Evolutionary conservation across 2,888 invertebrate species (phyloP).

Genomic region (Ferdinandea cuprea): DNA sequence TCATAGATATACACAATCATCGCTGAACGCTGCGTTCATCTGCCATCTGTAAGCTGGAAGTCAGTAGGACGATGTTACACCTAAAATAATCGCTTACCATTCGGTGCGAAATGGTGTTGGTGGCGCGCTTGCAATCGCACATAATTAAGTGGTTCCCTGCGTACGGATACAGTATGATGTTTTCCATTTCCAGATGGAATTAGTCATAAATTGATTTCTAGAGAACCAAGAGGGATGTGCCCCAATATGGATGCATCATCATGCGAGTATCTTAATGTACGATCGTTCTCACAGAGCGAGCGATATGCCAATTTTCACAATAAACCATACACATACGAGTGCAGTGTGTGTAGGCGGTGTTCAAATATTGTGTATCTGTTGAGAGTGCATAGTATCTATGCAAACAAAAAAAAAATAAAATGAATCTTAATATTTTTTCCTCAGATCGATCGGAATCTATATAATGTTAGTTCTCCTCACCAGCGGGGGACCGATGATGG

Average conservation of each 20-base stretch:
- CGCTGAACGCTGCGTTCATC: conserved; percentile 16
- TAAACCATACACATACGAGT: conserved; percentile 6
- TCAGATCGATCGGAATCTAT: conserved; percentile 12
- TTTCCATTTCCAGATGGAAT: conserved; percentile 71
- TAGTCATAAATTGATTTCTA: conserved; percentile 75
- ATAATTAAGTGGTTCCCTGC: conserved; percentile 74
- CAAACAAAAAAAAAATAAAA: conserved; percentile 27
- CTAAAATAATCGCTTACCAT: conserved; percentile 68
- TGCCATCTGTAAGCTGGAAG: conserved; percentile 21
- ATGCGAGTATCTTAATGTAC: conserved; percentile 65
- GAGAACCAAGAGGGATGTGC: conserved; percentile 66
- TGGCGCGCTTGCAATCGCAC: conserved; percentile 71
- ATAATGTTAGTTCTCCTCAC: conserved; percentile 31
- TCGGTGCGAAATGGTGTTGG: conserved; percentile 59
- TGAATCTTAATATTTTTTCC: conserved; percentile 60
- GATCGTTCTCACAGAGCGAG: conserved; percentile 64
- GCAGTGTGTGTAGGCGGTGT: conserved; percentile 52
- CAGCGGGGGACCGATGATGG: conserved; percentile 14
- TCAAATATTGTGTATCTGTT: conserved; percentile 19
- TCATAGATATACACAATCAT: no score
- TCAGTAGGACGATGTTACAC: conserved; percentile 72
- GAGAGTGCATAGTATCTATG: conserved; percentile 27
- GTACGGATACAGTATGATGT: conserved; percentile 43
- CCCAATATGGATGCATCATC: conserved; percentile 67
- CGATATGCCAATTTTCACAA: conserved; percentile 50